Evolutionary conservation across 2,888 invertebrate species (phyloP), one percentile per base, ranked within the genome.

Genomic region (Drosophila prostipennis): DNA sequence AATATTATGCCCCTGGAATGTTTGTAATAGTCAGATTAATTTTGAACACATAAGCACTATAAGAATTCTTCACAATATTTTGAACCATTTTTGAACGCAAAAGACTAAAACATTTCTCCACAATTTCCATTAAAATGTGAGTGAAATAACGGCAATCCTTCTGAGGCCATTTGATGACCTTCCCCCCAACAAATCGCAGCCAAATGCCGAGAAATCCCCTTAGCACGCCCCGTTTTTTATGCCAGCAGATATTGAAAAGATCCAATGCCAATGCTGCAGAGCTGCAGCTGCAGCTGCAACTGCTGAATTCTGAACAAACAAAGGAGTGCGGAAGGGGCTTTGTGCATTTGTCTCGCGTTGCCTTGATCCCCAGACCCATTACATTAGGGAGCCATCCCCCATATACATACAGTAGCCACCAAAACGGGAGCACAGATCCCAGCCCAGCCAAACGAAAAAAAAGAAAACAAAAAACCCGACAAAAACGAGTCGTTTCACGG

Each of bases 311-410:
- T 29, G 34, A 40, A 8, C 52, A 54, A 54, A 71, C 72, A 72
- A 63, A 63, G 42, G 51, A 72, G 63, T 68, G 73, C 10, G 48
- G 46, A 16, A 49, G 80, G 75, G 78, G 74, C 78, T 83, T 84
- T 86, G 80, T 88, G 89, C 77, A 83, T 83, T 80, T 88, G 85
- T 77, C 79, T 79, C 73, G 80, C 78, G 74, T 71, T 76, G 83
- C 80, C 89, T 75, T 85, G 84, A 85, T 85, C 84, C 86, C 84
- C 77, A 87, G 84, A 88, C 84, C 84, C 80, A 85, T 85, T 88
- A 88, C 84, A 85, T 85, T 88, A 85, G 87, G 87, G 82, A 71
- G 72, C 48, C 51, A 64, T 72, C 69, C 56, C 43, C 54, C 11
- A 63, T 14, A 48, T 16, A 32, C 57, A 53, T 29, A 48, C 60